These are phyloP conservation scores for Ichneumoninae sp. DNA, from an alignment of 2,888 invertebrate species.

Conservation along the genomic window DNA sequence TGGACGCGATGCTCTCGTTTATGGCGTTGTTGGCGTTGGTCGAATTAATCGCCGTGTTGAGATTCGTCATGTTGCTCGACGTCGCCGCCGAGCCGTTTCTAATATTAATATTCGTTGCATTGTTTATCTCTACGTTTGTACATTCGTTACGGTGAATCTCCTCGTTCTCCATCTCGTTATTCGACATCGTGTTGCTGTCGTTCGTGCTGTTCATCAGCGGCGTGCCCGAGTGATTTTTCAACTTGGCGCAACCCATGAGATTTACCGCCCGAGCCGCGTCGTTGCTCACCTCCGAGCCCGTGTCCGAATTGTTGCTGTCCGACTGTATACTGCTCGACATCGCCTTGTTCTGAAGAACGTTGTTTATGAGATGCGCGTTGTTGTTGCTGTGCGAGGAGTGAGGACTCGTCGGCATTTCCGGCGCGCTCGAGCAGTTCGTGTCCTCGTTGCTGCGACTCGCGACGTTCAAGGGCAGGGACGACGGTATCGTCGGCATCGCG, in stretches of 20 bases:
- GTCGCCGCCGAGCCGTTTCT: slow-evolving; percentile 78
- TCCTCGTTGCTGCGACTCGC: slow-evolving; percentile 75
- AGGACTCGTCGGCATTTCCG: slow-evolving; percentile 69
- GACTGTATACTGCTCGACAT: slow-evolving; percentile 74
- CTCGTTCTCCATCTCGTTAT: slow-evolving; percentile 73
- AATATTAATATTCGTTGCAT: slow-evolving; percentile 83
- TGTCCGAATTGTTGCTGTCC: slow-evolving; percentile 77
- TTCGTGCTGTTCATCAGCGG: slow-evolving; percentile 64
- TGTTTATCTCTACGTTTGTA: slow-evolving; percentile 83
- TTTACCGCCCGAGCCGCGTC: slow-evolving; percentile 61
- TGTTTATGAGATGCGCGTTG: slow-evolving; percentile 71
- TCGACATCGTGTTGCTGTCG: slow-evolving; percentile 70
- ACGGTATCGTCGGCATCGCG: slow-evolving; percentile 73
- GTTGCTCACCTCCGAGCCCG: slow-evolving; percentile 75
- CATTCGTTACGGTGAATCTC: slow-evolving; percentile 76
- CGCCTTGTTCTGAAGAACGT: slow-evolving; percentile 69
- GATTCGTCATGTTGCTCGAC: slow-evolving; percentile 78
- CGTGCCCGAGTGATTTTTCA: slow-evolving; percentile 56
- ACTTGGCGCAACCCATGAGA: slow-evolving; percentile 50
- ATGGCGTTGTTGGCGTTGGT: slow-evolving; percentile 82
- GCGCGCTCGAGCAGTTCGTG: slow-evolving; percentile 67
- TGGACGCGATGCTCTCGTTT: slow-evolving; percentile 82
- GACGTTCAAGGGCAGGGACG: slow-evolving; percentile 74
- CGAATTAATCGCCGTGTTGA: slow-evolving; percentile 80
- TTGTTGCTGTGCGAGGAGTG: slow-evolving; percentile 73